Conservation (phyloP, 2,797 vertebrate genomes). For the Amphiprion clarkii region DNA sequence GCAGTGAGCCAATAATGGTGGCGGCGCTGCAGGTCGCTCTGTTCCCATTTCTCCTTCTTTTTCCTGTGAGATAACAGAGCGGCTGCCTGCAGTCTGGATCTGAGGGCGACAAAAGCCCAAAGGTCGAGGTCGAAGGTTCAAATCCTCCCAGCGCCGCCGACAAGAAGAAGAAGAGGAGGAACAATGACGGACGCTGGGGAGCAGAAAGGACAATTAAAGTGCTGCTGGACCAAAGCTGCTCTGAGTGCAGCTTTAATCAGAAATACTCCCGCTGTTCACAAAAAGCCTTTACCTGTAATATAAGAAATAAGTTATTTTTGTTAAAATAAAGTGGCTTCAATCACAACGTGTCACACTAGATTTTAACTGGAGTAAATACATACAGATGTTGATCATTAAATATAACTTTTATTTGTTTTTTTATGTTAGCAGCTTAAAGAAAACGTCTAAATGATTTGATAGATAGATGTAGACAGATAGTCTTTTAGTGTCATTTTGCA, state of each 20-base stretch:
- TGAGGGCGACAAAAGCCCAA: conserved; percentile 41
- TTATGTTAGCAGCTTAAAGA: too few species aligned
- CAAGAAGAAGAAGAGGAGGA: conserved; percentile 6
- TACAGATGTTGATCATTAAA: not conserved
- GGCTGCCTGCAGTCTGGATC: conserved; percentile 47
- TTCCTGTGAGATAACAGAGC: conserved; percentile 45
- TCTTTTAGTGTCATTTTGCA: too few species aligned
- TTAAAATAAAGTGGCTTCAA: not conserved
- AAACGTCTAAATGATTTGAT: too few species aligned
- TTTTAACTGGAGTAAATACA: not conserved
- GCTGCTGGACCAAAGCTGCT: conserved; percentile 8
- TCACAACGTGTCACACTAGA: not conserved
- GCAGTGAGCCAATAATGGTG: conserved; percentile 47
- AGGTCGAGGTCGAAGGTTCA: conserved; percentile 57
- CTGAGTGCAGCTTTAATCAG: not conserved
- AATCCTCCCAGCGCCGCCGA: conserved; percentile 19
- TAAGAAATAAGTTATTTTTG: not conserved
- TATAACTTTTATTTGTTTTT: not conserved
- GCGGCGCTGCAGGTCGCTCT: conserved; percentile 42
- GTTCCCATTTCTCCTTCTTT: conserved; percentile 51
- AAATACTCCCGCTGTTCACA: not conserved
- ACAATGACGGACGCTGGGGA: conserved; percentile 15
- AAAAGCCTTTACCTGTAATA: not conserved
- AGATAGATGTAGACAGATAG: too few species aligned
- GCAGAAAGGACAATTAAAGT: conserved; percentile 27